Evolutionary conservation across 2,113 vertebrate genomes (phyloP).

Genomic region (Pollimyrus isidori): DNA sequence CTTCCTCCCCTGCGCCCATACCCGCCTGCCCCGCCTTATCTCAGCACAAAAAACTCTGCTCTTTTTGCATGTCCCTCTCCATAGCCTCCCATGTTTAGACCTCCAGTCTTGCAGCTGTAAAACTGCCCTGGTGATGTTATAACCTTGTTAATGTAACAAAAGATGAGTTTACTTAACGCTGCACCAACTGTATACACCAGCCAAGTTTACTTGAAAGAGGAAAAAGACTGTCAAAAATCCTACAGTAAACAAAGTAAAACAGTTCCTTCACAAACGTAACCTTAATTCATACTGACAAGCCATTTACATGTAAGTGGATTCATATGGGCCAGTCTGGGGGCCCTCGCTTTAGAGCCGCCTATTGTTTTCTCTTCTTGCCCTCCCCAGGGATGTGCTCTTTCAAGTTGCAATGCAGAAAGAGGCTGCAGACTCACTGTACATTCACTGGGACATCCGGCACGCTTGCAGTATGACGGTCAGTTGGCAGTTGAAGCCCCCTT

Average conservation of each 20-base stretch:
- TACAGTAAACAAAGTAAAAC: conserved; percentile 70
- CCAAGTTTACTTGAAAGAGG: conserved; percentile 85
- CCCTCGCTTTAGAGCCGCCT: conserved; percentile 42
- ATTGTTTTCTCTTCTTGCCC: conserved; percentile 10
- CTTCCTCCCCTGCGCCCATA: conserved; percentile 49
- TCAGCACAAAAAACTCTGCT: conserved; percentile 31
- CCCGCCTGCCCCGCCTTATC: conserved; percentile 31
- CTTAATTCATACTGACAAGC: conserved; percentile 80
- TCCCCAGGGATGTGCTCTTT: neutral
- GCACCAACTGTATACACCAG: conserved; percentile 73
- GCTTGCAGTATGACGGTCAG: neutral
- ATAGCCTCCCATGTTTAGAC: conserved; percentile 20
- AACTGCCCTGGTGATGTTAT: conserved; percentile 71
- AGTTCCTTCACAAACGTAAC: conserved; percentile 72
- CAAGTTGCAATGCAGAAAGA: neutral
- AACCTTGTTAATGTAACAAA: conserved; percentile 82
- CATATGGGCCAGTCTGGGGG: conserved; percentile 65
- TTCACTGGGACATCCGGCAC: neutral
- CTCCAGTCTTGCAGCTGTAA: conserved; percentile 56
- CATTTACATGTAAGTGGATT: conserved; percentile 87
- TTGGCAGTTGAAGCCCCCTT: neutral
- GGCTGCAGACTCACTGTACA: neutral
- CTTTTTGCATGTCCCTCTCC: conserved; percentile 62
- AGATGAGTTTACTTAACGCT: conserved; percentile 80
- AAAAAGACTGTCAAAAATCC: conserved; percentile 83